Conservation (phyloP, 2,113 vertebrate genomes). For the Neopipo cinnamomea region DNA sequence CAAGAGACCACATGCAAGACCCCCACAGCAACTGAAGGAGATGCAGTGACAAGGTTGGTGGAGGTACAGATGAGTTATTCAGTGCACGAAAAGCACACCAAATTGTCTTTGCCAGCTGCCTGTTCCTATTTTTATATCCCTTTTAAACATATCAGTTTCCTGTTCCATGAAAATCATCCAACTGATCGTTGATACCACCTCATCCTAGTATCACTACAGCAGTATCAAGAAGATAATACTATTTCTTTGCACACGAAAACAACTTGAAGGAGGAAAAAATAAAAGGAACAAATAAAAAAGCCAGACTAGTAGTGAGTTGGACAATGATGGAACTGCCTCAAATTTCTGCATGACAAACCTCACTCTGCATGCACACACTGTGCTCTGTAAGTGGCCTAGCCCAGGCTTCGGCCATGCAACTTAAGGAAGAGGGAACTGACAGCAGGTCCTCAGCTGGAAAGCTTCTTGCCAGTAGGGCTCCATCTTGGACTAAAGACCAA, state of each 20-base stretch:
- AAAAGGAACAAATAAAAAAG: not conserved
- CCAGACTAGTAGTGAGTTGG: not conserved
- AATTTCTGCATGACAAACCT: not conserved
- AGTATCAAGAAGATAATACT: not conserved
- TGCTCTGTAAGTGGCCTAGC: not conserved
- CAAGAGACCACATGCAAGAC: not conserved
- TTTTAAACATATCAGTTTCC: not conserved
- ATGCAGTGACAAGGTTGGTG: not conserved
- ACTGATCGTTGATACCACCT: not conserved
- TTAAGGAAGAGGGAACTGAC: not conserved
- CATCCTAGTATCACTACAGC: not conserved
- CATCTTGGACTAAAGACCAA: not conserved
- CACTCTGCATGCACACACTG: not conserved
- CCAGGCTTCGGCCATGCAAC: not conserved
- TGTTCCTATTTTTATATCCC: not conserved
- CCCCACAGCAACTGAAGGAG: not conserved
- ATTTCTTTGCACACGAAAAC: not conserved
- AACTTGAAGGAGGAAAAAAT: accelerated
- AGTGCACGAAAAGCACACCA: not conserved
- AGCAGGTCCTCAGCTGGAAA: not conserved
- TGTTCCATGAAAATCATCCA: not conserved
- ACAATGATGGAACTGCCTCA: not conserved
- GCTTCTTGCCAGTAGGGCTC: not conserved
- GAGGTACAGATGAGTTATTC: not conserved
- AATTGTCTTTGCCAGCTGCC: not conserved